Evolutionary conservation across 2,797 vertebrate species (phyloP).

Genomic region (Oceanodroma leucorhoa): DNA sequence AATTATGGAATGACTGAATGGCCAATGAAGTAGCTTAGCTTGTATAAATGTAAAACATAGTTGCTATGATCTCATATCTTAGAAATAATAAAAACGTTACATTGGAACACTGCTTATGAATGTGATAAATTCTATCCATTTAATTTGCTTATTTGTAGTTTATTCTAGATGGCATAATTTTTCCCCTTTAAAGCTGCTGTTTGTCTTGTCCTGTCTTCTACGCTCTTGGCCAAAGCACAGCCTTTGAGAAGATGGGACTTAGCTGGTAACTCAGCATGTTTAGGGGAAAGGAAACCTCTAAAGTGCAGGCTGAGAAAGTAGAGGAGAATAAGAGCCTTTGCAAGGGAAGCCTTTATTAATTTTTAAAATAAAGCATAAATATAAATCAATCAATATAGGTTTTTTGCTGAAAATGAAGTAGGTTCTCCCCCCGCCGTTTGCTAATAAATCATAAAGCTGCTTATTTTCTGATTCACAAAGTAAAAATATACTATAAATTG

Average conservation of each 20-base stretch:
- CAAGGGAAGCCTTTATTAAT: background rate
- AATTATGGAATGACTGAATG: background rate
- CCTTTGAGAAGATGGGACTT: background rate
- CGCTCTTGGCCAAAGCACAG: background rate
- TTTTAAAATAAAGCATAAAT: background rate
- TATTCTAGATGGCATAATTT: background rate
- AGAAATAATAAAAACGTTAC: background rate
- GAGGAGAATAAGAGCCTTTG: background rate
- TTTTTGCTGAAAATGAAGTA: background rate
- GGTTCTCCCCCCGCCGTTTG: background rate
- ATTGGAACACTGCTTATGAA: background rate
- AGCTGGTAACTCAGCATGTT: background rate
- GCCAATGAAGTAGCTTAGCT: background rate
- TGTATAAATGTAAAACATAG: background rate
- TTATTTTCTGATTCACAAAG: background rate
- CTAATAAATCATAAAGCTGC: background rate
- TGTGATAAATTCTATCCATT: background rate
- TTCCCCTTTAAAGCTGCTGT: background rate
- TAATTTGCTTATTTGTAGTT: background rate
- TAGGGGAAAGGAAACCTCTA: background rate
- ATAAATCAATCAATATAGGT: background rate
- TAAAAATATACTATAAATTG: background rate
- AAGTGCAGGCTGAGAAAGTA: background rate
- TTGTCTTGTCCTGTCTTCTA: background rate
- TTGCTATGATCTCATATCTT: background rate